Conservation (phyloP, 2,113 vertebrate species). For the Psammodynastes pulverulentus region DNA sequence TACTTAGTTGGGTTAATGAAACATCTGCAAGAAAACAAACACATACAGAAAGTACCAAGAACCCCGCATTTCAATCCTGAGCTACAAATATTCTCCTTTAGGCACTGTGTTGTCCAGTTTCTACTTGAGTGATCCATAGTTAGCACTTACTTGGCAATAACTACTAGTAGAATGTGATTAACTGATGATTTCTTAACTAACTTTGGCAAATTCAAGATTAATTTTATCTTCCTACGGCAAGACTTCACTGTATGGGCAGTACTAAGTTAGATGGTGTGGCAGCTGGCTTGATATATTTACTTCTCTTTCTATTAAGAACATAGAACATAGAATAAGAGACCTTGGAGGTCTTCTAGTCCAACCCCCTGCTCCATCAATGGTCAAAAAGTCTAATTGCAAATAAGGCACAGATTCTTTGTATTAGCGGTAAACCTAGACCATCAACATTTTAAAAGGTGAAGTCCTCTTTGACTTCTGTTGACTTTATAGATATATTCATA, state of each 20-base stretch:
- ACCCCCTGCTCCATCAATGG: neutral
- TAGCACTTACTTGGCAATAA: neutral
- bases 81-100: neutral
- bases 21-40: neutral
- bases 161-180: neutral
- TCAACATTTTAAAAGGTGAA: neutral
- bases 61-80: neutral
- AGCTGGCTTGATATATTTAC: neutral
- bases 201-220: neutral
- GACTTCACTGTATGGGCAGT: neutral
- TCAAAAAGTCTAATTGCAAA: neutral
- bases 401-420: neutral
- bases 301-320: neutral
- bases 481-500: neutral
- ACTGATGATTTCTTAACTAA: neutral
- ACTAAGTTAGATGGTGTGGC: neutral
- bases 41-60: neutral
- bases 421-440: neutral
- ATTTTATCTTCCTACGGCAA: neutral
- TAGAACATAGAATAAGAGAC: neutral
- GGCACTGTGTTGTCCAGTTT: neutral
- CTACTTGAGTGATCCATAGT: neutral
- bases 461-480: neutral
- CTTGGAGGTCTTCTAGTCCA: neutral
- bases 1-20: neutral